These are phyloP conservation scores for Helobdella robusta DNA, from an alignment of 2,888 invertebrate species.

Conservation along the genomic window DNA sequence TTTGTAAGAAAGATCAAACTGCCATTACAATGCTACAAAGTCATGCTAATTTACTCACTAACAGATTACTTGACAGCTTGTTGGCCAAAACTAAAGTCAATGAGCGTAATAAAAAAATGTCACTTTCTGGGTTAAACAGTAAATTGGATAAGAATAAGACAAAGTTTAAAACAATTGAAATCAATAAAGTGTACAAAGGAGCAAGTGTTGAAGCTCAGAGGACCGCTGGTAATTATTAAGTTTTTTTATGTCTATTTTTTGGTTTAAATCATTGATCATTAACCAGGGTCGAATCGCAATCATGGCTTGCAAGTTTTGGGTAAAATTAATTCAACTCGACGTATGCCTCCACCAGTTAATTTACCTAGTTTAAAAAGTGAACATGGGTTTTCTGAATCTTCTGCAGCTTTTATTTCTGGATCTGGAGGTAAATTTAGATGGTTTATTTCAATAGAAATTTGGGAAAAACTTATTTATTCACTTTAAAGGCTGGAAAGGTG, in stretches of 20 bases:
- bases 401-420: too few species aligned
- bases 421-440: too few species aligned
- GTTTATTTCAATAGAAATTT: too few species aligned
- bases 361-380: conserved; percentile 98
- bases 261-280: neutral
- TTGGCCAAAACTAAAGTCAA: conserved; percentile 13
- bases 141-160: conserved; percentile 78
- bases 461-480: too few species aligned
- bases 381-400: conserved; percentile 67
- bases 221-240: conserved; percentile 41
- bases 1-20: too few species aligned
- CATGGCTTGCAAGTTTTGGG: conserved; percentile 99
- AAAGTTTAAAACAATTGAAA: conserved; percentile 92
- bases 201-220: conserved; percentile 52
- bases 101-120: conserved; percentile 21
- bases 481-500: too few species aligned
- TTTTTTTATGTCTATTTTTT: neutral
- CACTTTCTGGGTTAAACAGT: conserved; percentile 41
- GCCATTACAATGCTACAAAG: too few species aligned
- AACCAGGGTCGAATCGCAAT: conserved; percentile 65
- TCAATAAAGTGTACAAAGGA: conserved; percentile 84
- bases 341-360: conserved; percentile 84
- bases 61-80: too few species aligned
- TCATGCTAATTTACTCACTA: too few species aligned
- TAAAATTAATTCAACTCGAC: conserved; percentile 89